Conservation (phyloP, 2,113 vertebrate species). For the Naja naja region DNA sequence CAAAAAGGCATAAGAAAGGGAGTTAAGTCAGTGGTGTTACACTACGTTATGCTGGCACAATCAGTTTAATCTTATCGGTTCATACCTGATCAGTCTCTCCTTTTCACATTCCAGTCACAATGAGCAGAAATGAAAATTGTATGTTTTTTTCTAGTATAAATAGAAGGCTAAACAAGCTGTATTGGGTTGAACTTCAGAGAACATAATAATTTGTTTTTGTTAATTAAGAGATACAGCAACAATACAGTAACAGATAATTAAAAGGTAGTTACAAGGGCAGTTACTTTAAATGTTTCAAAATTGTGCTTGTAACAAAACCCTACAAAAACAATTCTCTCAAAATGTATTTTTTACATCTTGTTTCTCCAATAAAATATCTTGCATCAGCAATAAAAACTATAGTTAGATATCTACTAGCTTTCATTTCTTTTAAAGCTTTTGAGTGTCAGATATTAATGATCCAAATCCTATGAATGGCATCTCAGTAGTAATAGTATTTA, state of each 20-base stretch:
- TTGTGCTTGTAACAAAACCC: background rate
- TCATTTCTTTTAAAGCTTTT: background rate
- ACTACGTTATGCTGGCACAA: slow-evolving; percentile 30
- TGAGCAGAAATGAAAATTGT: slow-evolving; percentile 2
- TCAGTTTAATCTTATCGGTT: slow-evolving; percentile 22
- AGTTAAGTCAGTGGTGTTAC: slow-evolving; percentile 38
- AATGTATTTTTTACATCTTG: background rate
- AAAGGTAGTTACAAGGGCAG: background rate
- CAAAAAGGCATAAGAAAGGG: slow-evolving; percentile 53
- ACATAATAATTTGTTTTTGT: slow-evolving; percentile 7
- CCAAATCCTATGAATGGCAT: background rate
- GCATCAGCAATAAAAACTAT: background rate
- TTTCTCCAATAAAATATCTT: slow-evolving; percentile 6
- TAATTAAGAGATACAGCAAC: slow-evolving; percentile 8
- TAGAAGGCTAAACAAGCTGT: background rate
- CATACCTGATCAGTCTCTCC: slow-evolving; percentile 10
- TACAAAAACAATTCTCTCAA: background rate
- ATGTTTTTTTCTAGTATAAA: slow-evolving; percentile 7
- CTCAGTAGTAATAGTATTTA: background rate
- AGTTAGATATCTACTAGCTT: background rate
- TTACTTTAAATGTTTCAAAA: background rate
- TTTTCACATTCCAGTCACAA: slow-evolving; percentile 16
- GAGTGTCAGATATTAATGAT: background rate
- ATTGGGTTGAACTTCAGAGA: slow-evolving; percentile 18
- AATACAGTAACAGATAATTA: too few relatives aligned